Evolutionary conservation across 2,888 invertebrate species (phyloP), one percentile per base, ranked within the genome.

Genomic region (Sinodicranocentrus sp.): DNA sequence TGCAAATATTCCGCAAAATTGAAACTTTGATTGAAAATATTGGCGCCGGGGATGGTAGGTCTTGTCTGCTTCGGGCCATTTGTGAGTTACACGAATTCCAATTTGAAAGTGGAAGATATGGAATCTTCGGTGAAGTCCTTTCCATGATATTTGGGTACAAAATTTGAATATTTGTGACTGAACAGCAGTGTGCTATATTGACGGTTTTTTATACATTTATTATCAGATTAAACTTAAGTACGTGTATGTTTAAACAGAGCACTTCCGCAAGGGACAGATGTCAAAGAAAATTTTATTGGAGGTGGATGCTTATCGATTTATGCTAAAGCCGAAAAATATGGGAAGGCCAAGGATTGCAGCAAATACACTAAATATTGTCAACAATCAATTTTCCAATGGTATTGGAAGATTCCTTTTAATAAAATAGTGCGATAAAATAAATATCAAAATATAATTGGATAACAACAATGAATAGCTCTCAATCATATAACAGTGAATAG

Each of bases 21-120:
- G 80, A 80, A 19, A 67, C 8, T 1, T n/a, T 73, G 15, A 44
- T 80, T 54, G 79, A 79, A 43, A 13, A 15, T 17, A 2, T 65
- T 67, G 80, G 80, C 10, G 72, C 39, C 8, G 59, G 44, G 5
- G 57, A 73, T 44, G 80, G 80, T 15, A 65, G 21, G 19, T 39
- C 80, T 5, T 80, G 80, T 28, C 33, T 80, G 15, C 72, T 80
- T 17, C 72, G 80, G n/a, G 67, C 80, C 13, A 80, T 80, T 57
- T 80, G 80, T 21, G 80, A 80, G 19, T 15, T 73, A 25, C 54
- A 80, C n/a, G 80, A 80, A 19, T 80, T 57, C 25, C 80, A 67
- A 0, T 80, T 80, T 21, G 57, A 72, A 15, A 67, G 39, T 17
- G 80, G 80, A 44, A 54, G 44, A n/a, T 67, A 52, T 28, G 80